Evolutionary conservation across 53 echinoderm and acorn worm species (phyloP).

Genomic region (Hippasteria phrygiana): DNA sequence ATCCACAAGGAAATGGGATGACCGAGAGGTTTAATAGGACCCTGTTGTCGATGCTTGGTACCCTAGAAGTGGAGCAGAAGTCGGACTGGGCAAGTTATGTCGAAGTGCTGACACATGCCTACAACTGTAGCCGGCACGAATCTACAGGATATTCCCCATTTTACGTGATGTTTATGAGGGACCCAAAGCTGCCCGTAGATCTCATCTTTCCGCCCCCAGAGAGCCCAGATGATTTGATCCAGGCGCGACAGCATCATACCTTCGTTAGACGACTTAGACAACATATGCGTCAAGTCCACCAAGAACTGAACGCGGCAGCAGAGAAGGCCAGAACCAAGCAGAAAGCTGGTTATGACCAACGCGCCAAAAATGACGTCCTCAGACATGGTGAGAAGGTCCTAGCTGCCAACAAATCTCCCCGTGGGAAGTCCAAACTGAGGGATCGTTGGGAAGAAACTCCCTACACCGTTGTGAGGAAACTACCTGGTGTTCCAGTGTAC

Average conservation of each 20-base stretch:
- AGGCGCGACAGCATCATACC: background rate
- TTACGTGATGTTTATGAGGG: conserved; percentile 26
- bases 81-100: conserved; percentile 16
- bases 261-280: background rate
- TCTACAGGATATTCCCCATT: conserved; percentile 31
- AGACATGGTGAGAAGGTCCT: background rate
- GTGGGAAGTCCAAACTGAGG: conserved; percentile 27
- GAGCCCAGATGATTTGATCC: background rate
- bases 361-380: no score
- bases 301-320: background rate
- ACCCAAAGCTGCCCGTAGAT: conserved; percentile 5
- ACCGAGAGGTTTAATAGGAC: conserved; percentile 22
- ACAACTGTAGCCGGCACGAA: conserved; percentile 45
- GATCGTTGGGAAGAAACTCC: no score
- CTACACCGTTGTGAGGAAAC: no score
- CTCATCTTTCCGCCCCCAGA: background rate
- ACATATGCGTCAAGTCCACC: background rate
- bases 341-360: conserved; percentile 17
- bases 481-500: no score
- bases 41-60: conserved; percentile 25
- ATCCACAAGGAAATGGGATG: conserved; percentile 56
- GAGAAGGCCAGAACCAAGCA: conserved; percentile 5
- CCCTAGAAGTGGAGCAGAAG: conserved; percentile 20
- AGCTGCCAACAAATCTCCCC: background rate
- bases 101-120: background rate